A percentile compares a stretch with the other conserved stretches of the same genome.
phyloP scores from a whole-genome alignment of 2,888 invertebrate species.

The Busseola fusca region DNA sequence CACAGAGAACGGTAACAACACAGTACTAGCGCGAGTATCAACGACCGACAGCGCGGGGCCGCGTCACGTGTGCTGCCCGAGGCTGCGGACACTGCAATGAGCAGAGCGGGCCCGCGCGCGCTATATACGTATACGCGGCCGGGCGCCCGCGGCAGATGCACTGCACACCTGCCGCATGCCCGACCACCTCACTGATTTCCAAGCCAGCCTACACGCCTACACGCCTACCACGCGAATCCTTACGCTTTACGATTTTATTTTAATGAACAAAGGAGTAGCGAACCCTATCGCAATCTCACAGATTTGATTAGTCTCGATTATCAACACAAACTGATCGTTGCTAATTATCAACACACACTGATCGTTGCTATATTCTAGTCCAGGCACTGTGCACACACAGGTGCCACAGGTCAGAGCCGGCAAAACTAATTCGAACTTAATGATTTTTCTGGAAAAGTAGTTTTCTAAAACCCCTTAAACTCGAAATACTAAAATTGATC shows the following conservation, averaged over 20 bases:
- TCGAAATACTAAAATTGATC: neutral
- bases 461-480: neutral
- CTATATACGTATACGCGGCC: conserved; percentile 31
- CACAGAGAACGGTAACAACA: conserved; percentile 13
- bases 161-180: conserved; percentile 52
- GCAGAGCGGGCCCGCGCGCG: conserved; percentile 42
- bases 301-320: neutral
- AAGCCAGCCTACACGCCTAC: neutral
- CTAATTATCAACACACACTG: neutral
- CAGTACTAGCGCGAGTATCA: conserved; percentile 1
- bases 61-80: neutral
- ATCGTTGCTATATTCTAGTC: neutral
- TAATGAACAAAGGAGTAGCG: conserved; percentile 17
- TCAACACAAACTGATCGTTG: neutral
- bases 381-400: neutral
- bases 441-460: neutral
- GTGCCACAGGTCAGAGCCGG: neutral
- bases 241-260: conserved; percentile 3
- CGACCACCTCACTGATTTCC: conserved; percentile 35
- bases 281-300: neutral
- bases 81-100: conserved; percentile 15
- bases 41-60: conserved; percentile 1
- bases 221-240: conserved; percentile 17
- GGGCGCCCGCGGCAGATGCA: conserved; percentile 15
- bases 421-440: neutral